Evolutionary conservation across 2,888 invertebrate species (phyloP).

Genomic region (Axea sp.): DNA sequence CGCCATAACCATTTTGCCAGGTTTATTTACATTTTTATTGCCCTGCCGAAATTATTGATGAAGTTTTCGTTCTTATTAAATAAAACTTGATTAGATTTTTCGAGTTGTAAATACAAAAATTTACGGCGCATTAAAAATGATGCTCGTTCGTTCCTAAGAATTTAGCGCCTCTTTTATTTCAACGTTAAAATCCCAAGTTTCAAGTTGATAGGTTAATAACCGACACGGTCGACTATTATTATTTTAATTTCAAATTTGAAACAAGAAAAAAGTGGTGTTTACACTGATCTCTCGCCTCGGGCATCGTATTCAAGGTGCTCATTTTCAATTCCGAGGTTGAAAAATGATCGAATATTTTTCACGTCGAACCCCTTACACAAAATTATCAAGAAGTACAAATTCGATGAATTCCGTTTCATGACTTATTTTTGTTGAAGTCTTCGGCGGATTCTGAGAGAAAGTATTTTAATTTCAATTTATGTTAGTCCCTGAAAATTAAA

Average conservation of each 20-base stretch:
- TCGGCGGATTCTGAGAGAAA: no score
- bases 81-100: neutral
- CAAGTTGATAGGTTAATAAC: constrained; percentile 2
- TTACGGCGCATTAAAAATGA: constrained; percentile 4
- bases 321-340: constrained; percentile 4
- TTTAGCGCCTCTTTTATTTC: no score
- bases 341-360: constrained; percentile 1
- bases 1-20: neutral
- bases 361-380: no score
- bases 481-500: no score
- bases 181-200: no score
- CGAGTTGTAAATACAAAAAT: constrained; percentile 1
- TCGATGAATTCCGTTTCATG: neutral
- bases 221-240: constrained; percentile 6
- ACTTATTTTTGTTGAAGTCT: neutral
- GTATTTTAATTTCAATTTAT: no score
- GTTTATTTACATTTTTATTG: constrained; percentile 20
- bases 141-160: no score
- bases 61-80: neutral
- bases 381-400: constrained; percentile 19
- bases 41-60: neutral
- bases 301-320: neutral
- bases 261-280: neutral
- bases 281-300: neutral
- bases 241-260: constrained; percentile 7